Percentiles rank a stretch among this genome's conserved stretches.
Conservation (phyloP, 2,888 invertebrate species). For the Euclidia mi region DNA sequence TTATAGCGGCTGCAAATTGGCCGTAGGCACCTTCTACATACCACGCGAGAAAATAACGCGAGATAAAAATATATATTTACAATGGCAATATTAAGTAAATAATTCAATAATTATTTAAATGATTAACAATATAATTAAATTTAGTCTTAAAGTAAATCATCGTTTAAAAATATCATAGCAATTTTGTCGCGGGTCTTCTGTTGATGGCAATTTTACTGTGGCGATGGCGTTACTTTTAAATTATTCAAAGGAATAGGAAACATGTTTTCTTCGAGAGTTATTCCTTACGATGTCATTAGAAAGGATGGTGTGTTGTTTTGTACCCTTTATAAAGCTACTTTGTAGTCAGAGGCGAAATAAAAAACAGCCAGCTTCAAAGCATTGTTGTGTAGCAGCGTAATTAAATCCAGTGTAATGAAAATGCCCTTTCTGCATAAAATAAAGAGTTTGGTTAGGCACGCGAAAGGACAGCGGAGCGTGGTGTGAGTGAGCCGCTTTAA, state of each 20-base stretch:
- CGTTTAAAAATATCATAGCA: too few relatives aligned
- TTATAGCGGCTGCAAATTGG: slow-evolving; percentile 61
- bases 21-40: slow-evolving; percentile 32
- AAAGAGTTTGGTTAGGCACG: slow-evolving; percentile 29
- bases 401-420: slow-evolving; percentile 53
- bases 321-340: slow-evolving; percentile 31
- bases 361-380: slow-evolving; percentile 49
- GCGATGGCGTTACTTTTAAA: slow-evolving; percentile 37
- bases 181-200: too few relatives aligned
- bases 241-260: slow-evolving; percentile 51
- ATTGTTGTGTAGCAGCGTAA: slow-evolving; percentile 46
- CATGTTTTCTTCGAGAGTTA: slow-evolving; percentile 39
- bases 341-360: slow-evolving; percentile 29
- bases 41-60: slow-evolving; percentile 29
- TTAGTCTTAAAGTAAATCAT: too few relatives aligned
- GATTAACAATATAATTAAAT: too few relatives aligned
- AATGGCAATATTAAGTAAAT: too few relatives aligned
- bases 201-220: too few relatives aligned
- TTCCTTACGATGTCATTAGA: slow-evolving; percentile 44
- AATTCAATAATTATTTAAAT: too few relatives aligned
- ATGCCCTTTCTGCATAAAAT: slow-evolving; percentile 50
- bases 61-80: too few relatives aligned
- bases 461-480: slow-evolving; percentile 24
- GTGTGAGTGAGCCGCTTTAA: slow-evolving; percentile 15
- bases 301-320: slow-evolving; percentile 23